phyloP scores from a whole-genome alignment of 2,113 vertebrate genomes.

The Camelus dromedarius region DNA sequence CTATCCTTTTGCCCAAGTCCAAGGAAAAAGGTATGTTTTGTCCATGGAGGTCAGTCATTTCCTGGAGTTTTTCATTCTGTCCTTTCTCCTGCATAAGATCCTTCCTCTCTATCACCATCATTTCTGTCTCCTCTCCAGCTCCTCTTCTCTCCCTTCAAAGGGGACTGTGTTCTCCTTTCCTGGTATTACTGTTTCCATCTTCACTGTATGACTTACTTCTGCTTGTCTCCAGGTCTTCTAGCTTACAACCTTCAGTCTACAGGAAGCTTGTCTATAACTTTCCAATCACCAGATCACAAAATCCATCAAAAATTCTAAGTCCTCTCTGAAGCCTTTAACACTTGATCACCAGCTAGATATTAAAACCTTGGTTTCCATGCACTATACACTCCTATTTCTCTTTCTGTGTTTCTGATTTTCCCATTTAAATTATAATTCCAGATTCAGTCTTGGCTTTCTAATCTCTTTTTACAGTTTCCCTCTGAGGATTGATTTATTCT shows the following conservation, averaged over 20 bases:
- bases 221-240: neutral
- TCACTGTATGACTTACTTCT: neutral
- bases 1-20: neutral
- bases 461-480: neutral
- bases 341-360: neutral
- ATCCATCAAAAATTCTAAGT: neutral
- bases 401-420: neutral
- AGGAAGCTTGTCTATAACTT: neutral
- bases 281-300: neutral
- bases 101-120: neutral
- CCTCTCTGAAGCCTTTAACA: neutral
- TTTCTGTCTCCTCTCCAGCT: neutral
- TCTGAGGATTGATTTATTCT: conserved; percentile 17
- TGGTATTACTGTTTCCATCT: neutral
- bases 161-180: neutral
- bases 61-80: neutral
- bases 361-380: neutral
- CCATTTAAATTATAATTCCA: neutral
- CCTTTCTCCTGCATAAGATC: neutral
- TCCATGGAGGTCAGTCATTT: neutral
- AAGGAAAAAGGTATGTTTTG: neutral
- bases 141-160: neutral
- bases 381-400: neutral
- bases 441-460: neutral
- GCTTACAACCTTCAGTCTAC: neutral